A percentile compares a stretch with the other conserved stretches of the same genome.
Evolutionary conservation across 2,113 vertebrate genomes (phyloP).

Genomic region (Muntiacus reevesi): DNA sequence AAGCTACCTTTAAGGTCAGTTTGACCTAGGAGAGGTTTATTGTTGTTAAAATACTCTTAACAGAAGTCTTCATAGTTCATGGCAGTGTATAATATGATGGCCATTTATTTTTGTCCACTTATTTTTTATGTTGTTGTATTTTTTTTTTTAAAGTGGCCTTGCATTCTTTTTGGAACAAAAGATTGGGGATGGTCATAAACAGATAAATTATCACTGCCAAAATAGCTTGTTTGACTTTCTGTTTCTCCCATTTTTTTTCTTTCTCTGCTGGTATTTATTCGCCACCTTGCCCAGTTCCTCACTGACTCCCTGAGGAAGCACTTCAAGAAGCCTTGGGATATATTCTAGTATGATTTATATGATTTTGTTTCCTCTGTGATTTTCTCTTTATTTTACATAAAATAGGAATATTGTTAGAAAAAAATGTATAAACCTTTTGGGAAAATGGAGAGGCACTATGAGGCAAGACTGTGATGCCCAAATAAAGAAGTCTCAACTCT

Average conservation of each 20-base stretch:
- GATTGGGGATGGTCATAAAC: neutral
- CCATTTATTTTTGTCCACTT: neutral
- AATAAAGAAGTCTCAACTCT: neutral
- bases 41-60: neutral
- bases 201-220: neutral
- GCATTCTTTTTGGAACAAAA: neutral
- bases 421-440: neutral
- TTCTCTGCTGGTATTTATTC: neutral
- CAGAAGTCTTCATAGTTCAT: neutral
- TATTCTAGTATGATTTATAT: neutral
- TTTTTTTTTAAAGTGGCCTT: neutral
- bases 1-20: neutral
- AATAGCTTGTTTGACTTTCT: neutral
- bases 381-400: neutral
- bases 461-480: neutral
- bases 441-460: neutral
- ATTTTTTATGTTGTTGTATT: neutral
- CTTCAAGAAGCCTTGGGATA: neutral
- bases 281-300: neutral
- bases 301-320: neutral
- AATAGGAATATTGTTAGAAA: neutral
- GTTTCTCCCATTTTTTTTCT: neutral
- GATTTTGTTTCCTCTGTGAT: neutral
- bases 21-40: neutral
- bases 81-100: neutral